Evolutionary conservation across 2,888 invertebrate species (phyloP).

Genomic region (Spodoptera littoralis): DNA sequence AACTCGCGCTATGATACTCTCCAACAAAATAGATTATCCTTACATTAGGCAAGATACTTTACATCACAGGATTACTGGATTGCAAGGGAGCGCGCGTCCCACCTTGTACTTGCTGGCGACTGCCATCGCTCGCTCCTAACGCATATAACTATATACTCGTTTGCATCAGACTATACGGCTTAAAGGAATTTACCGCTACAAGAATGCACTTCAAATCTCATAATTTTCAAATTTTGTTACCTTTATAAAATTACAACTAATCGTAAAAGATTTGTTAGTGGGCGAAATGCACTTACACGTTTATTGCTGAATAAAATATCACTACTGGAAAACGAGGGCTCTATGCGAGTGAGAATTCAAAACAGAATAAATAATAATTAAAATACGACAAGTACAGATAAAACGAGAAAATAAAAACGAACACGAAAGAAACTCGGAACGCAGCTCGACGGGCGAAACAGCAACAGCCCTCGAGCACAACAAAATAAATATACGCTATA

Average conservation of each 20-base stretch:
- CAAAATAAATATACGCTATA: slow-evolving; percentile 86
- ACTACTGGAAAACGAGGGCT: slow-evolving; percentile 88
- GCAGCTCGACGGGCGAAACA: slow-evolving; percentile 84
- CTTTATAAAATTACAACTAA: slow-evolving; percentile 85
- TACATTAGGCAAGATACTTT: slow-evolving; percentile 86
- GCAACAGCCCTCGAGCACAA: slow-evolving; percentile 86
- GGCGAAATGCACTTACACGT: slow-evolving; percentile 85
- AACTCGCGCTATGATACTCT: slow-evolving; percentile 75
- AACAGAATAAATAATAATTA: slow-evolving; percentile 85
- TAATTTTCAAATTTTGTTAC: slow-evolving; percentile 84
- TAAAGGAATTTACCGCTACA: slow-evolving; percentile 86
- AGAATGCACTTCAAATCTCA: slow-evolving; percentile 89
- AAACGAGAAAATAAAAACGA: slow-evolving; percentile 81
- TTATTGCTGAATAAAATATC: slow-evolving; percentile 89
- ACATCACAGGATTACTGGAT: slow-evolving; percentile 83
- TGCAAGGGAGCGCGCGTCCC: slow-evolving; percentile 64
- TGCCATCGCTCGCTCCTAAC: slow-evolving; percentile 50
- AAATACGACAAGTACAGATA: slow-evolving; percentile 80
- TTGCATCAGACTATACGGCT: slow-evolving; percentile 87
- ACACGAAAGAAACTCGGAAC: slow-evolving; percentile 85
- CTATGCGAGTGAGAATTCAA: slow-evolving; percentile 82
- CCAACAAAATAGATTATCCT: slow-evolving; percentile 84
- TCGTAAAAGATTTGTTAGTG: slow-evolving; percentile 74
- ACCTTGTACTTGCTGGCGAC: slow-evolving; percentile 46
- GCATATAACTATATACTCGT: slow-evolving; percentile 68